These are phyloP conservation scores for Drosophila elegans DNA, from an alignment of 1,140 invertebrate genomes.

Conservation along the genomic window DNA sequence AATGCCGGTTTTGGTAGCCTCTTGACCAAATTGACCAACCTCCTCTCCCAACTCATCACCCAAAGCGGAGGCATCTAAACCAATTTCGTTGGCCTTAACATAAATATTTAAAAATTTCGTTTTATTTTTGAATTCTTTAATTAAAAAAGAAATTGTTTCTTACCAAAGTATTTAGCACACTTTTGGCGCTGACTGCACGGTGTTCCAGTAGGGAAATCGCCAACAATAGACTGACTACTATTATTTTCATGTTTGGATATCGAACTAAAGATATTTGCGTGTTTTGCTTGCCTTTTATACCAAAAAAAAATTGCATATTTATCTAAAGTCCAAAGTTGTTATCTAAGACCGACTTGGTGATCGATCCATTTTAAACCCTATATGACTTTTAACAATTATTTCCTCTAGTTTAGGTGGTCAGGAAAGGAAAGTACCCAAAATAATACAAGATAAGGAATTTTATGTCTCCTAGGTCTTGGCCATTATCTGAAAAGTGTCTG, in stretches of 20 bases:
- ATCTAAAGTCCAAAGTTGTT: conserved; percentile 43
- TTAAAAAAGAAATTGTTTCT: not conserved
- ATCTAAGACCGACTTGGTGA: conserved; percentile 39
- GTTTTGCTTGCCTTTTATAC: conserved; percentile 37
- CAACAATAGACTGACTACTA: conserved; percentile 26
- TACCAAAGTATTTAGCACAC: conserved; percentile 34
- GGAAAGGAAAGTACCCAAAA: conserved; percentile 19
- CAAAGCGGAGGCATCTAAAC: conserved; percentile 38
- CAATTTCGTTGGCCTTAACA: conserved; percentile 34
- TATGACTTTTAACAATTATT: conserved; percentile 15
- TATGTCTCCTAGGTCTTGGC: conserved; percentile 8
- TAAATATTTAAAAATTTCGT: not conserved
- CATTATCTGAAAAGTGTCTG: conserved; percentile 15
- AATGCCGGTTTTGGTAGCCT: conserved; percentile 4
- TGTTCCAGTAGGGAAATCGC: conserved; percentile 29
- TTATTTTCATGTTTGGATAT: conserved; percentile 45
- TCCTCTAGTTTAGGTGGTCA: not conserved
- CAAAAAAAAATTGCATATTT: conserved; percentile 14
- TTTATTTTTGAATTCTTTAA: too few species aligned
- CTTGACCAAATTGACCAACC: conserved; percentile 19
- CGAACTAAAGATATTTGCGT: conserved; percentile 32
- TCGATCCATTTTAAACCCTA: conserved; percentile 36
- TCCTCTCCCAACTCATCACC: conserved; percentile 32
- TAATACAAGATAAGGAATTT: conserved; percentile 4
- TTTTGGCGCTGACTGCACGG: conserved; percentile 42